These are phyloP conservation scores for Wasmannia auropunctata DNA, from an alignment of 1,140 invertebrate species.

Conservation along the genomic window DNA sequence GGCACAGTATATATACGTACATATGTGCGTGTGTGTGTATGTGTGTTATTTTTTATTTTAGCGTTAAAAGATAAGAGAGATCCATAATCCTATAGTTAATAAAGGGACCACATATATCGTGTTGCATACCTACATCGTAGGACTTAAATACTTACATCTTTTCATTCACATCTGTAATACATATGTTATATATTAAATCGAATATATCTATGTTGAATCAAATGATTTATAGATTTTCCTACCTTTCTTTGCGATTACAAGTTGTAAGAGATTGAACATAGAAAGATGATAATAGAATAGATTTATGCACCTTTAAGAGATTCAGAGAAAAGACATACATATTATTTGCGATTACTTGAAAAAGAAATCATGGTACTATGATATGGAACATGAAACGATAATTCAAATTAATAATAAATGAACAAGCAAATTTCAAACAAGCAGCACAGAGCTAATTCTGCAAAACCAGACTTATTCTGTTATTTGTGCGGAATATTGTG, in stretches of 20 bases:
- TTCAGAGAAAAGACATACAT: neutral
- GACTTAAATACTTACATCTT: too few species aligned
- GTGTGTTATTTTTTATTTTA: slow-evolving; percentile 38
- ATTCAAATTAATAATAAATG: neutral
- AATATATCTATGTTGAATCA: slow-evolving; percentile 51
- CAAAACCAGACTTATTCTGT: neutral
- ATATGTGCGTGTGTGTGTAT: neutral
- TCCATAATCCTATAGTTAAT: slow-evolving; percentile 61
- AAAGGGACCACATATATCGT: slow-evolving; percentile 68
- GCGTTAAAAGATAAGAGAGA: slow-evolving; percentile 6
- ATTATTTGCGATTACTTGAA: slow-evolving; percentile 5
- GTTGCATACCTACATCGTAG: slow-evolving; percentile 47
- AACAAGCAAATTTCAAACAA: neutral
- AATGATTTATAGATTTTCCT: slow-evolving; percentile 1
- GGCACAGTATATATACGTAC: slow-evolving; percentile 24
- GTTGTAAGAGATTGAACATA: neutral
- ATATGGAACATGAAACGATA: neutral
- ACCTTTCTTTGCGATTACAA: neutral
- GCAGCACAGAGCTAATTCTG: neutral
- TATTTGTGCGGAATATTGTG: neutral
- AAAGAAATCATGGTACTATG: neutral
- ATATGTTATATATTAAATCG: slow-evolving; percentile 45
- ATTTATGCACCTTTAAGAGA: neutral
- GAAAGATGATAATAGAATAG: neutral
- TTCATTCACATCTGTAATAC: slow-evolving; percentile 38